A percentile compares a stretch with the other conserved stretches of the same genome.
These are phyloP conservation scores for Larimichthys polyactis DNA, from an alignment of 2,113 vertebrate genomes.

Conservation along the genomic window DNA sequence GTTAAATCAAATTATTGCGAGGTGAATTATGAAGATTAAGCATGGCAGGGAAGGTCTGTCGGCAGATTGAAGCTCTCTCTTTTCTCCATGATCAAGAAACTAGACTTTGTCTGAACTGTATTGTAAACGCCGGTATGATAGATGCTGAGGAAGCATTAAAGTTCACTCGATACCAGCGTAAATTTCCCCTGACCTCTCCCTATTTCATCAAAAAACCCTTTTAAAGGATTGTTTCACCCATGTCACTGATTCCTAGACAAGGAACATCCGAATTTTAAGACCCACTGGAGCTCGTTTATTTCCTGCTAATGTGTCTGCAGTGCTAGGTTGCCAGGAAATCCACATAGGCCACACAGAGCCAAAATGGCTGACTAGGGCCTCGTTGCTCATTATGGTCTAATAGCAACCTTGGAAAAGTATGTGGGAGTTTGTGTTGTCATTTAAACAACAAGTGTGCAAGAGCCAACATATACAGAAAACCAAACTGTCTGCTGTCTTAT, in stretches of 20 bases:
- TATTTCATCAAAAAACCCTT: slow-evolving; percentile 34
- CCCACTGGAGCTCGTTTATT: slow-evolving; percentile 35
- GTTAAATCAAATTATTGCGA: slow-evolving; percentile 11
- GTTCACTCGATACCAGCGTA: slow-evolving; percentile 52
- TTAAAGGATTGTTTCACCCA: slow-evolving; percentile 41
- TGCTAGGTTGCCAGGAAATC: slow-evolving; percentile 22
- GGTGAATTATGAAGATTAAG: slow-evolving; percentile 6
- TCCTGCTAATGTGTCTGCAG: slow-evolving; percentile 36
- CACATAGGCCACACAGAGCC: slow-evolving; percentile 14
- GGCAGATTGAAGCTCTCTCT: slow-evolving; percentile 51
- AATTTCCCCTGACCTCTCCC: slow-evolving; percentile 29
- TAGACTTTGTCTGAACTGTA: slow-evolving; percentile 11
- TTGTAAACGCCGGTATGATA: slow-evolving; percentile 67
- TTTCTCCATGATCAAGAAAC: slow-evolving; percentile 32
- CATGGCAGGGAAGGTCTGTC: neutral
- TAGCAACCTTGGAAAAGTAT: neutral
- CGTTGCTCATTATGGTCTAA: neutral
- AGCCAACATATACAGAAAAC: neutral
- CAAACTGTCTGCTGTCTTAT: slow-evolving; percentile 4
- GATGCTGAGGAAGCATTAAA: slow-evolving; percentile 65
- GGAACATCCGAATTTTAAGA: slow-evolving; percentile 47
- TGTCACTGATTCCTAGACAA: slow-evolving; percentile 20
- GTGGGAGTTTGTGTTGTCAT: neutral
- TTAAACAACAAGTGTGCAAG: neutral
- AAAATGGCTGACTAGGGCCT: slow-evolving; percentile 33